Percentiles rank a stretch among this genome's conserved stretches.
Conservation (phyloP, 2,113 vertebrate species). For the Pristiophorus japonicus region DNA sequence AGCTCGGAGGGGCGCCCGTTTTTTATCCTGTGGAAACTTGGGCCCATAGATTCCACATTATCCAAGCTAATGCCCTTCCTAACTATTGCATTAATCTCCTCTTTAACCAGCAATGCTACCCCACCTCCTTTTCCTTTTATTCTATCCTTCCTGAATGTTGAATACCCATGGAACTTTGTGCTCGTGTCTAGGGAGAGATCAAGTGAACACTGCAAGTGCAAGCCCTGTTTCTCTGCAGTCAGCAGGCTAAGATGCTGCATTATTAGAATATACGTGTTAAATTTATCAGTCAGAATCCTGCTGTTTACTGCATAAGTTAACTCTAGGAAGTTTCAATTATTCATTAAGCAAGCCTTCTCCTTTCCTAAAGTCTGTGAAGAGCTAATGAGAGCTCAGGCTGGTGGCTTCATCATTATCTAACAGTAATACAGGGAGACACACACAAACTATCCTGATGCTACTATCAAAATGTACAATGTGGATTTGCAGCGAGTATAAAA, state of each 20-base stretch:
- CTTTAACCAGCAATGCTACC: no score
- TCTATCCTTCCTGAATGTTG: no score
- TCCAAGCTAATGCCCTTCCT: no score
- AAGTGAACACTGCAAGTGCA: not conserved
- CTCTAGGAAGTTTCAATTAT: not conserved
- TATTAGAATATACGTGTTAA: not conserved
- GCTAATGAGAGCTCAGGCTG: not conserved
- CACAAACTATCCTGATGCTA: not conserved
- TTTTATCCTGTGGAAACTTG: no score
- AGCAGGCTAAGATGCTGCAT: not conserved
- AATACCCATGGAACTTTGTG: no score
- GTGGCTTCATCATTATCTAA: not conserved
- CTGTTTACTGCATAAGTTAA: not conserved
- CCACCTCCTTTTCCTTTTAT: no score
- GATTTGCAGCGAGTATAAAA: not conserved
- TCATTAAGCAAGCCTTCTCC: not conserved
- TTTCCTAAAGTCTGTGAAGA: not conserved
- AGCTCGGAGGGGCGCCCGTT: no score
- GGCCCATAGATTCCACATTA: no score
- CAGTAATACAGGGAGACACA: not conserved
- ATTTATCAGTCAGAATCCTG: not conserved
- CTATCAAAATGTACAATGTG: not conserved
- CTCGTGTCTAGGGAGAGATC: not conserved
- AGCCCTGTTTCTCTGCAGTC: not conserved
- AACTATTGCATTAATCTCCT: no score